Evolutionary conservation across 2,797 vertebrate species (phyloP).

Genomic region (Gymnocypris eckloni): DNA sequence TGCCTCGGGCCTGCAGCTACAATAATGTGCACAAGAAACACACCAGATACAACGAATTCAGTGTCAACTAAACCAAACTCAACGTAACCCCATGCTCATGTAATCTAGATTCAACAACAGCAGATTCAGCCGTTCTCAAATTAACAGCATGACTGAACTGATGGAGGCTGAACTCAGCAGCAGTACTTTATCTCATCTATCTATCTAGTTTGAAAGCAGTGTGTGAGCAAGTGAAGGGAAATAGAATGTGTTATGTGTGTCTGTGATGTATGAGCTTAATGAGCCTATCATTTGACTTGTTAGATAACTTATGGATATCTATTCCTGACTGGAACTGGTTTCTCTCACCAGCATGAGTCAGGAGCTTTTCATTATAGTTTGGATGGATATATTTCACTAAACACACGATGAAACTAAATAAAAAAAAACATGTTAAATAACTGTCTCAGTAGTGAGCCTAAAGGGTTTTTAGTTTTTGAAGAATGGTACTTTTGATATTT

Average conservation of each 20-base stretch:
- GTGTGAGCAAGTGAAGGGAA: constrained; percentile 25
- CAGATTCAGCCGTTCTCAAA: constrained; percentile 4
- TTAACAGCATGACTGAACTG: constrained; percentile 19
- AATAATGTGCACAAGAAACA: background rate
- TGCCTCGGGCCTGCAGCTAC: background rate
- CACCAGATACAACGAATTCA: background rate
- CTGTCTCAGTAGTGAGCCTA: background rate
- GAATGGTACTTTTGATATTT: background rate
- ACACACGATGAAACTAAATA: background rate
- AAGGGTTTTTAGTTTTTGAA: background rate
- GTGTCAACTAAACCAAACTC: background rate
- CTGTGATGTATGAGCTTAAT: constrained; percentile 21
- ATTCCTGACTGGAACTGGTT: background rate
- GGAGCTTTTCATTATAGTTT: background rate
- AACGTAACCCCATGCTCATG: background rate
- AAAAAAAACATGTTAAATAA: background rate
- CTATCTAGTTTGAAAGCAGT: constrained; percentile 18
- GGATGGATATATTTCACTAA: background rate
- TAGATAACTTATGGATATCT: background rate
- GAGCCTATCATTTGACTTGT: background rate
- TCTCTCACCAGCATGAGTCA: background rate
- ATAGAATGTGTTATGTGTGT: constrained; percentile 23
- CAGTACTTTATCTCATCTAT: background rate
- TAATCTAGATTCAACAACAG: background rate
- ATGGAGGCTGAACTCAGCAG: constrained; percentile 11